Conservation (phyloP, 2,797 vertebrate species). For the Merluccius polli region DNA sequence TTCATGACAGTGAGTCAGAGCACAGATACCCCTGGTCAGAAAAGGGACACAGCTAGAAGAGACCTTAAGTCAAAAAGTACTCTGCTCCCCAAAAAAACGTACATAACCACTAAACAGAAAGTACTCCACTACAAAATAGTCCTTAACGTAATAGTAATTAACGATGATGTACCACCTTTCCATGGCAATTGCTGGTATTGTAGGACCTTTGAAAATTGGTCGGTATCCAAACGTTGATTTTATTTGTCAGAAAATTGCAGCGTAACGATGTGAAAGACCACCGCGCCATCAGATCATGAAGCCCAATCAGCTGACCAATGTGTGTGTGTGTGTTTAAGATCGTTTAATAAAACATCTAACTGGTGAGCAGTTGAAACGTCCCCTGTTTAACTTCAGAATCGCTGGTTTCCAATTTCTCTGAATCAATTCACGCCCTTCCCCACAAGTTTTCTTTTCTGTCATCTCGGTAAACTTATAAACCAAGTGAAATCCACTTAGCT, state of each 20-base stretch:
- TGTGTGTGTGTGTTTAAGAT: not conserved
- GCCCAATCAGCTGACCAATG: not conserved
- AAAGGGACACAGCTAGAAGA: not conserved
- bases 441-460: constrained; percentile 9
- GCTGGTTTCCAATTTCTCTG: not conserved
- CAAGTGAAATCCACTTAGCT: constrained; percentile 1
- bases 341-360: not conserved
- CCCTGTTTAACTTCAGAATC: not conserved
- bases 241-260: not conserved
- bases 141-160: not conserved
- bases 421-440: not conserved
- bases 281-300: not conserved
- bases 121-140: not conserved
- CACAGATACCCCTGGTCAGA: not conserved
- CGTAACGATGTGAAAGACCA: not conserved
- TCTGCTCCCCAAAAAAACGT: too few relatives aligned
- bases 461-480: constrained; percentile 54
- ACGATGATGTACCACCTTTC: not conserved
- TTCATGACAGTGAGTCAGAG: not conserved
- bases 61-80: not conserved
- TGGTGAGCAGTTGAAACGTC: not conserved
- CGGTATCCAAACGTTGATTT: not conserved
- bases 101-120: not conserved
- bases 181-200: not conserved
- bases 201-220: not conserved